Evolutionary conservation across 2,797 vertebrate genomes (phyloP).

Genomic region (Phoxinus dragarum): DNA sequence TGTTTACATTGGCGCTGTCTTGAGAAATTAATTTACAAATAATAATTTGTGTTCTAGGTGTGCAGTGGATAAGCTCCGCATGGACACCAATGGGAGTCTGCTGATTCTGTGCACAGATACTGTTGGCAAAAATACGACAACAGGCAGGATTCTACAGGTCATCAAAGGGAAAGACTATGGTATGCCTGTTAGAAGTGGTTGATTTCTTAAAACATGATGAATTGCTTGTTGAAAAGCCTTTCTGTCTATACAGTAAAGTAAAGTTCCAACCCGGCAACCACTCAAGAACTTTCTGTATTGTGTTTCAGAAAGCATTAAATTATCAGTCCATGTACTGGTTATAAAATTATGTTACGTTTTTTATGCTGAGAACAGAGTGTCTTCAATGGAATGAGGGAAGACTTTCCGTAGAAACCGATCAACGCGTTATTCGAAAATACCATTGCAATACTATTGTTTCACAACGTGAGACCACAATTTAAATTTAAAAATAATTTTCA

Average conservation of each 20-base stretch:
- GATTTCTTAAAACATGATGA: constrained; percentile 33
- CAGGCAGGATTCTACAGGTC: constrained; percentile 93
- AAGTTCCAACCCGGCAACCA: constrained; percentile 10
- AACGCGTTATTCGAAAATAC: not conserved
- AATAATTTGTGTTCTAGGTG: constrained; percentile 79
- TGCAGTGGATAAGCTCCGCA: constrained; percentile 89
- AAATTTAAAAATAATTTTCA: constrained; percentile 63
- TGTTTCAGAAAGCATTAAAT: constrained; percentile 27
- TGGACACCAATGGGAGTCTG: constrained; percentile 88
- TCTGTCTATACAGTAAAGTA: constrained; percentile 22
- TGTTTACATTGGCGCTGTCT: not conserved
- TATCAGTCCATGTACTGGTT: constrained; percentile 11
- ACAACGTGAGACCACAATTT: constrained; percentile 65
- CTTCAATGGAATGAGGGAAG: constrained; percentile 2
- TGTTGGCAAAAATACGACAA: constrained; percentile 90
- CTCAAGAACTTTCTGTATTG: constrained; percentile 38
- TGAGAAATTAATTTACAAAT: not conserved
- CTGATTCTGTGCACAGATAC: constrained; percentile 95
- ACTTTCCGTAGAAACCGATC: not conserved
- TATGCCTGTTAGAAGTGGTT: constrained; percentile 75
- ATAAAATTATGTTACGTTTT: constrained; percentile 20
- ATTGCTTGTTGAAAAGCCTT: constrained; percentile 31
- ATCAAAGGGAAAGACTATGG: constrained; percentile 96
- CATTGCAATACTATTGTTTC: constrained; percentile 15
- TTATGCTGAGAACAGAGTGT: constrained; percentile 28